phyloP scores from a whole-genome alignment of 2,888 invertebrate species.

The Noctuana brunneofusca region DNA sequence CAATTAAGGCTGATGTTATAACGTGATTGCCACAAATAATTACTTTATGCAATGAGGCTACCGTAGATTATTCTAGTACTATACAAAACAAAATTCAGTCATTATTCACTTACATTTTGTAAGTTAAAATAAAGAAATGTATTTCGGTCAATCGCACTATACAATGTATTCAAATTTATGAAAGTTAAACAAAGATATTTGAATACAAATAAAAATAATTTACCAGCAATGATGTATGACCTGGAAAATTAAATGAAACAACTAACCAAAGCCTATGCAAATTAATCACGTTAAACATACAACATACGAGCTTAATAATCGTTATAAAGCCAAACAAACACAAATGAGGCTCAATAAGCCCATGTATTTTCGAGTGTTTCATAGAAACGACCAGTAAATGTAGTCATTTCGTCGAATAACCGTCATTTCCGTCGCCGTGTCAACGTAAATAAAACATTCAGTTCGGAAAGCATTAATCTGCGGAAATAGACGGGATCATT shows the following conservation, averaged over 20 bases:
- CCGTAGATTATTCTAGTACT: neutral
- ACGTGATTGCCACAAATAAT: neutral
- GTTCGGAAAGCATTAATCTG: slow-evolving; percentile 23
- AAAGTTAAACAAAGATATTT: neutral
- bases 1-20: slow-evolving; percentile 1
- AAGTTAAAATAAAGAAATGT: neutral
- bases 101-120: neutral
- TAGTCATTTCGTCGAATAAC: slow-evolving; percentile 10
- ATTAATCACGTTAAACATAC: slow-evolving; percentile 1
- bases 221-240: too few relatives aligned
- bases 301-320: neutral
- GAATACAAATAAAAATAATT: neutral
- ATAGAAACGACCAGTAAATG: slow-evolving; percentile 14
- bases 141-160: slow-evolving; percentile 4
- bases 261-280: neutral
- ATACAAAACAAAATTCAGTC: neutral
- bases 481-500: slow-evolving; percentile 25
- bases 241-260: neutral
- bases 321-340: neutral
- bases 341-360: slow-evolving; percentile 3
- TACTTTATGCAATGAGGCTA: slow-evolving; percentile 6
- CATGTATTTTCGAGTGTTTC: slow-evolving; percentile 12
- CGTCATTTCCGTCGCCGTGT: slow-evolving; percentile 8
- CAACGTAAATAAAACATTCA: slow-evolving; percentile 22
- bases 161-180: neutral